A percentile compares a stretch with the other conserved stretches of the same genome.
Evolutionary conservation across 2,113 vertebrate species (phyloP).

Genomic region (Malurus elegans): DNA sequence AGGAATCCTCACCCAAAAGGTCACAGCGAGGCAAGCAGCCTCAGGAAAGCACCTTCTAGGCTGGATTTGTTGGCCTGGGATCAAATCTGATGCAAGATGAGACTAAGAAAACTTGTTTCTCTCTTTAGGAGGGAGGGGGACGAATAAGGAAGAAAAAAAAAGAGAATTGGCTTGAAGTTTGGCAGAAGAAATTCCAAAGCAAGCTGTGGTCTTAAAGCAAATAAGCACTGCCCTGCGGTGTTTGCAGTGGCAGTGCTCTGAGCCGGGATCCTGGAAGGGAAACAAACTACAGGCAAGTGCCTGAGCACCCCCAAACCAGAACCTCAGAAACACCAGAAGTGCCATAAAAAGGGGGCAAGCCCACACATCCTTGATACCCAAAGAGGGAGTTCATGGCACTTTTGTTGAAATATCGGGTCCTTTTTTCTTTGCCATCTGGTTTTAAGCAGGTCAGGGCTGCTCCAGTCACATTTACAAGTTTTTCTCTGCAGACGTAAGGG

Average conservation of each 20-base stretch:
- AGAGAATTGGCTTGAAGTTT: background rate
- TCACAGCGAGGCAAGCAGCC: background rate
- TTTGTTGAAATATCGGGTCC: background rate
- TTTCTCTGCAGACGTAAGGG: background rate
- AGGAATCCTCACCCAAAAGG: background rate
- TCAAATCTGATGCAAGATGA: constrained; percentile 29
- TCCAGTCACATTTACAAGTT: background rate
- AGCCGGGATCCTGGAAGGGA: background rate
- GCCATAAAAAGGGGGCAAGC: background rate
- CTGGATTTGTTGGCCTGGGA: background rate
- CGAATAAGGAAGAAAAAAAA: background rate
- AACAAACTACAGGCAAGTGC: background rate
- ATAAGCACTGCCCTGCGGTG: background rate
- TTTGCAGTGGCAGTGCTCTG: background rate
- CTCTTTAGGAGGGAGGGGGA: background rate
- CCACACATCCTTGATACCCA: background rate
- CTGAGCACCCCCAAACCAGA: background rate
- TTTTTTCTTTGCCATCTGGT: background rate
- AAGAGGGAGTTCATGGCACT: background rate
- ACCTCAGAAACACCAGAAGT: background rate
- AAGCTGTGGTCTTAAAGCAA: constrained; percentile 2
- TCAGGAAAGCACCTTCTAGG: background rate
- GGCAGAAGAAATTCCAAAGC: constrained; percentile 25
- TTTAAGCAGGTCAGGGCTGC: background rate
- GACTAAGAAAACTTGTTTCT: background rate